phyloP scores from a whole-genome alignment of 2,797 vertebrate genomes.

The Alauda arvensis region DNA sequence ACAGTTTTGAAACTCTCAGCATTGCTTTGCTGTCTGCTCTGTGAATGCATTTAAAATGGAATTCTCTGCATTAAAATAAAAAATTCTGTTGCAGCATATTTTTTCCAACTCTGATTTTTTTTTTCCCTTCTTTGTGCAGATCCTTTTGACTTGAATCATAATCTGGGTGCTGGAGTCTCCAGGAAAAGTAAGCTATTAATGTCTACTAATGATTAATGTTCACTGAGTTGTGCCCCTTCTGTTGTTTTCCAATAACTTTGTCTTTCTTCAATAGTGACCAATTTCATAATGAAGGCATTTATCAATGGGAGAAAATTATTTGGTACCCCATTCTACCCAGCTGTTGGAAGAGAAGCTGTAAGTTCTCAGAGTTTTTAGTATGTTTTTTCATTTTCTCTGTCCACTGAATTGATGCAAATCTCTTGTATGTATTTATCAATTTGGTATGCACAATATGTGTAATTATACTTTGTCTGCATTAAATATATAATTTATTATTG shows the following conservation, averaged over 20 bases:
- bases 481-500: background rate
- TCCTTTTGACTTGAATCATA: constrained; percentile 98
- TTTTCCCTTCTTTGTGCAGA: constrained; percentile 71
- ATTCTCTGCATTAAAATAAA: background rate
- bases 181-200: constrained; percentile 89
- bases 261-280: constrained; percentile 86
- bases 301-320: constrained; percentile 97
- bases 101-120: background rate
- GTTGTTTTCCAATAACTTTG: constrained; percentile 26
- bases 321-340: constrained; percentile 90
- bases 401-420: background rate
- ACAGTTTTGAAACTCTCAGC: background rate
- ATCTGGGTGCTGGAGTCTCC: constrained; percentile 96
- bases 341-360: constrained; percentile 89
- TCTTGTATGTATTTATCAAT: background rate
- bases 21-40: background rate
- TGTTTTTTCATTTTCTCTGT: background rate
- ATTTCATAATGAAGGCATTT: constrained; percentile 99
- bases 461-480: background rate
- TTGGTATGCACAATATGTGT: background rate
- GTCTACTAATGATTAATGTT: background rate
- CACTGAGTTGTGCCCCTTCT: background rate
- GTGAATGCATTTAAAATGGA: background rate
- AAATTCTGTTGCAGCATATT: background rate
- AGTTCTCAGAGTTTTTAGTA: constrained; percentile 42